Base-by-base conservation (phyloP, 2,113 vertebrate genomes). In the Pipa parva region DNA sequence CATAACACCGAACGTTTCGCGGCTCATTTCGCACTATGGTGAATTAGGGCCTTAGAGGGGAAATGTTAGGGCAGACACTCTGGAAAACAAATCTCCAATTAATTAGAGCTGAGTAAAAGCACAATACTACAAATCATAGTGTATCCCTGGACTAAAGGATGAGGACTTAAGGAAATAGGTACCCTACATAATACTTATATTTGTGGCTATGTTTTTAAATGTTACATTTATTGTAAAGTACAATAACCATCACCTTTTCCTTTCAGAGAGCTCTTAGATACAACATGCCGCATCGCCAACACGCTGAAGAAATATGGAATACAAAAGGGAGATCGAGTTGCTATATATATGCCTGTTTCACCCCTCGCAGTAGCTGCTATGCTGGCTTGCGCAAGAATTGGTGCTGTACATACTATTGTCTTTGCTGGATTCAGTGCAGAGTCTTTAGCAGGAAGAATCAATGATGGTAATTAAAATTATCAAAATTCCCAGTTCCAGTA, bases 341-440 rank as follows among this genome's bases (percentile, higher is more conserved):
- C 92, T 72, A 88, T 97, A 71, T 97, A 97, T 59, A 92, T 97
- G 91, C 83, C 93, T 0, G 87, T 90, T 48, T 93, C 90, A 1
- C 93, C 93, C 0, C 3, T 91, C 57, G 89, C 88, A 0, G 92
- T 97, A 80, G 88, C 93, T 0, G 84, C 93, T 64, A 95, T 97
- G 93, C 78, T 97, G 80, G 94, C 93, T 2, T 97, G 93, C 2
- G 87, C 92, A 42, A 87, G 94, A 63, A 92, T 97, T 0, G 94
- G 95, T 9, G 95, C 91, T 0, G 59, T 95, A 27, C 95, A 97
- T 77, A 92, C 85, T 0, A 92, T 97, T 24, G 74, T 97, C 72
- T 97, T 97, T 13, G 94, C 94, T 11, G 95, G 95, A 27, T 97
- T 97, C 84, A 95, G 95, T 52, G 86, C 89, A 0, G 90, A 94